phyloP scores from a whole-genome alignment of 1,140 invertebrate species.

The Drosophila santomea region DNA sequence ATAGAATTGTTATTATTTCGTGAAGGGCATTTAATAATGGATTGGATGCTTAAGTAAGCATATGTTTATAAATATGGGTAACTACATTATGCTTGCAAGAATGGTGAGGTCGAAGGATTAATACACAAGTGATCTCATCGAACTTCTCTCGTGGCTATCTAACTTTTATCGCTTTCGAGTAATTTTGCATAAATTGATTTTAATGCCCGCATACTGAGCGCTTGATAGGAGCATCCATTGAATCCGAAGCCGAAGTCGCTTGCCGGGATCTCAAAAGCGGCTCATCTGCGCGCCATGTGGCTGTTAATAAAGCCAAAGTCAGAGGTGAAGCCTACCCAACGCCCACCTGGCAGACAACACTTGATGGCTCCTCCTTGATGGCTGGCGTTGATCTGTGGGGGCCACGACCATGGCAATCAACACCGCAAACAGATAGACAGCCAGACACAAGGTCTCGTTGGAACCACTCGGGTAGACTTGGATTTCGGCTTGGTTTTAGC shows the following conservation, averaged over 20 bases:
- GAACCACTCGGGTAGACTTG: slow-evolving; percentile 19
- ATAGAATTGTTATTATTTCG: too few relatives aligned
- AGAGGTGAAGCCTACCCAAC: slow-evolving; percentile 37
- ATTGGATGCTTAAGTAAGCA: too few relatives aligned
- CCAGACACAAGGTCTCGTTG: slow-evolving; percentile 20
- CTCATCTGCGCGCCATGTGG: slow-evolving; percentile 19
- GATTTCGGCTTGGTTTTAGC: slow-evolving; percentile 15
- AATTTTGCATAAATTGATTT: slow-evolving; percentile 58
- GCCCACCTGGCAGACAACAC: slow-evolving; percentile 39
- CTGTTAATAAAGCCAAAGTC: slow-evolving; percentile 47
- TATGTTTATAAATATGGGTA: too few relatives aligned
- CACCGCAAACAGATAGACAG: slow-evolving; percentile 43
- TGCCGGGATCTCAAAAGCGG: slow-evolving; percentile 14
- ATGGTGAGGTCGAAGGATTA: too few relatives aligned
- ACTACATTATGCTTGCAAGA: too few relatives aligned
- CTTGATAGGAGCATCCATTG: slow-evolving; percentile 33
- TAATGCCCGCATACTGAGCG: slow-evolving; percentile 39
- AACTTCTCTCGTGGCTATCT: slow-evolving; percentile 12
- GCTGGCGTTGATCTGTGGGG: slow-evolving; percentile 48
- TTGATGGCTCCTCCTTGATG: slow-evolving; percentile 15
- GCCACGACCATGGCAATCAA: slow-evolving; percentile 60
- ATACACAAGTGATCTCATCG: not conserved
- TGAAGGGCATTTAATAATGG: too few relatives aligned
- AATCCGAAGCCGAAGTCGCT: slow-evolving; percentile 4
- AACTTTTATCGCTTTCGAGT: slow-evolving; percentile 35